Conservation (phyloP, 2,888 invertebrate genomes). For the Sarcophaga variegata region DNA sequence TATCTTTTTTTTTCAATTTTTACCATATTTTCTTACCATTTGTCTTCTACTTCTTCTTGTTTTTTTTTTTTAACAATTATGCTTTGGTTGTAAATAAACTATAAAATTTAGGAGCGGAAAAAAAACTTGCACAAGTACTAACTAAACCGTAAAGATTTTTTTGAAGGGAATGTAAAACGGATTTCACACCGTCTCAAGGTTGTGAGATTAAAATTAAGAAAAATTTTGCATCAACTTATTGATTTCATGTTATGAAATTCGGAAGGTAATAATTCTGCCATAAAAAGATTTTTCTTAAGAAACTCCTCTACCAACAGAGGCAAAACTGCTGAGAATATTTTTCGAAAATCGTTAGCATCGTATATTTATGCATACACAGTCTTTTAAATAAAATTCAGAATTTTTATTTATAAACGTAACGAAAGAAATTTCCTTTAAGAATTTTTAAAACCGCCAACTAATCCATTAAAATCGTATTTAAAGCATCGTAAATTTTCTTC, state of each 20-base stretch:
- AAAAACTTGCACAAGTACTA: neutral
- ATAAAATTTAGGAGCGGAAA: neutral
- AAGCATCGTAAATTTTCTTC: no score
- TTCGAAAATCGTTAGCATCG: no score
- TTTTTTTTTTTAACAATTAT: constrained; percentile 16
- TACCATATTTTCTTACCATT: neutral
- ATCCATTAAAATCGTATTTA: no score
- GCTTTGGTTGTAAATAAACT: neutral
- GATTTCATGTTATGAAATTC: neutral
- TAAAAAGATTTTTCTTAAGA: neutral
- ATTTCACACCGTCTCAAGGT: constrained; percentile 50
- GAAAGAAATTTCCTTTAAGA: no score
- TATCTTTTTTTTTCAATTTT: constrained; percentile 14
- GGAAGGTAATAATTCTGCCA: neutral
- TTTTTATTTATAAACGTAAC: no score
- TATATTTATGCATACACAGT: no score
- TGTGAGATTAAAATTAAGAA: neutral
- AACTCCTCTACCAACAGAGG: no score
- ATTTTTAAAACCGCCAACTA: no score
- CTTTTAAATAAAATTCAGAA: no score
- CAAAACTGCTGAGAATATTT: no score
- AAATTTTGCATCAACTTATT: neutral
- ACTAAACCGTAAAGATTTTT: neutral
- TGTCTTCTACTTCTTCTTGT: neutral
- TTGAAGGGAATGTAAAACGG: constrained; percentile 11